A percentile compares a stretch with the other conserved stretches of the same genome.
Evolutionary conservation across 2,888 invertebrate genomes (phyloP).

Genomic region (Hydriomena furcata): DNA sequence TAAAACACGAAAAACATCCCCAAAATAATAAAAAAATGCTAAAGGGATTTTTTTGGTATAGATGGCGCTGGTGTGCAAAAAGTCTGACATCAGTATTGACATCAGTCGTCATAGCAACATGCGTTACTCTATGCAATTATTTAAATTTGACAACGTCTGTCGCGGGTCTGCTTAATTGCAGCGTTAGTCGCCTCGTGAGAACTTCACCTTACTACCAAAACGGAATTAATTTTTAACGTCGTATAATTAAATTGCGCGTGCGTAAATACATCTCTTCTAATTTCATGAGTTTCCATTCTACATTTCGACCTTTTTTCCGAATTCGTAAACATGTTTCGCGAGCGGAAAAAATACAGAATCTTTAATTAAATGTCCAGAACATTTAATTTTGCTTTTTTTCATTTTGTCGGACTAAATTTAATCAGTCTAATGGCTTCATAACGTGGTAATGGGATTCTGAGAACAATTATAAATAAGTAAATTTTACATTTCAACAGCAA

Average conservation of each 20-base stretch:
- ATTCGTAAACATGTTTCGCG: constrained; percentile 22
- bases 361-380: constrained; percentile 48
- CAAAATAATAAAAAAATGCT: no score
- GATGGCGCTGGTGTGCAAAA: no score
- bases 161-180: no score
- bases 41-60: no score
- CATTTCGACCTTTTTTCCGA: constrained; percentile 25
- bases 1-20: no score
- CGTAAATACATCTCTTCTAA: constrained; percentile 28
- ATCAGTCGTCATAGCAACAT: no score
- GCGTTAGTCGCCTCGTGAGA: background rate
- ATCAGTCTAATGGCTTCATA: constrained; percentile 42
- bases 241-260: constrained; percentile 25
- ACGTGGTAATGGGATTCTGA: constrained; percentile 42
- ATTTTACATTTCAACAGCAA: no score
- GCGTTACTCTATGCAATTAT: no score
- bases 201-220: constrained; percentile 6
- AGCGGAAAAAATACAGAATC: constrained; percentile 35
- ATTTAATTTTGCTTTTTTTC: constrained; percentile 46
- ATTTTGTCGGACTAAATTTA: constrained; percentile 40
- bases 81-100: no score
- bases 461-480: no score
- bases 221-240: constrained; percentile 24
- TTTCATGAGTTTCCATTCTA: constrained; percentile 24
- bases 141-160: no score